Evolutionary conservation across 37 sponge, comb jelly and placozoan genomes (phyloP), one percentile per base, ranked within the genome.

Genomic region (Amphimedon queenslandica): DNA sequence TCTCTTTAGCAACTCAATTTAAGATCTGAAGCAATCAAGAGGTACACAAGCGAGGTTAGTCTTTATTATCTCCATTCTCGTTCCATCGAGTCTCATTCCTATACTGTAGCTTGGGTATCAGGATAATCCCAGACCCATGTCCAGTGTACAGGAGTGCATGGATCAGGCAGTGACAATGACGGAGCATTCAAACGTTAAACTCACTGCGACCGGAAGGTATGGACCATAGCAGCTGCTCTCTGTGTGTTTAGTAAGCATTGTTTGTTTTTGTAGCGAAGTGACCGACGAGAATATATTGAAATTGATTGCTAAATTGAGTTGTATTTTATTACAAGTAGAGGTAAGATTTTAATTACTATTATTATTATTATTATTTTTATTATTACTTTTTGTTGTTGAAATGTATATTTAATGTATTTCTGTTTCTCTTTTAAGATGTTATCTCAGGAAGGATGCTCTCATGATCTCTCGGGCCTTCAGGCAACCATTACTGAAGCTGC

Each of bases 291-390:
- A 60, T 37, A 42, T 80, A 4, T 37, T 85, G 40, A 31, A 43
- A 11, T 40, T 90, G 13, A 73, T 90, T 13, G 25, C 87, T 27
- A 76, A 63, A 29, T 71, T 90, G 36, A 77, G 77, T 58, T 63
- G 84, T 21, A 36, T 90, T 4, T 60, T 90, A 28, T 82, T 90
- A n/a, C 82, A 85, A 40, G 77, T 90, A 39, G 87, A 90, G 87
- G 91, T 90, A 58, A 27, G 58, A 25, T 21, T 2, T 34, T 2
- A 6, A 77, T 30, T 66, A 24, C 4, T 16, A 21, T 38, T 34
- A 25, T 11, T 24, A 30, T n/a, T 63, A 30, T 30, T 29, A 30
- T 24, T n/a, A n/a, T n/a, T n/a, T n/a, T n/a, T n/a, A n/a, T n/a
- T n/a, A n/a, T n/a, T n/a, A n/a, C n/a, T n/a, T n/a, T n/a, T n/a